Evolutionary conservation across 2,888 invertebrate genomes (phyloP).

Genomic region (Metellina segmentata): DNA sequence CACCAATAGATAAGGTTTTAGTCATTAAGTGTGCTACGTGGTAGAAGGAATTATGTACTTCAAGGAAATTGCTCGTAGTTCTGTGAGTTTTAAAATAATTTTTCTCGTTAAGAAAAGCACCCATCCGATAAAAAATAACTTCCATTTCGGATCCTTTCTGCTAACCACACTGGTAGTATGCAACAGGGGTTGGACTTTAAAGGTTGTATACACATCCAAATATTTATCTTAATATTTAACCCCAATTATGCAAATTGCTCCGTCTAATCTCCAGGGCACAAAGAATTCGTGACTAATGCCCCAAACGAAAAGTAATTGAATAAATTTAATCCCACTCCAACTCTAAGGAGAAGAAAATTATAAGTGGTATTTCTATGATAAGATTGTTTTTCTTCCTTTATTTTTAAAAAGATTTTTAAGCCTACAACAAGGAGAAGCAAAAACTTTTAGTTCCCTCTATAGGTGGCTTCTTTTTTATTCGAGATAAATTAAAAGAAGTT

Average conservation of each 20-base stretch:
- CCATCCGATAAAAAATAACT: too few relatives aligned
- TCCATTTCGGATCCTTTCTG: too few relatives aligned
- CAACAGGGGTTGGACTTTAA: not conserved
- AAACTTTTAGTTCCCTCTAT: too few relatives aligned
- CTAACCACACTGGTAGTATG: not conserved
- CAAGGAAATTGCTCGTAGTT: too few relatives aligned
- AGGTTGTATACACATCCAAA: not conserved
- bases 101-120: too few relatives aligned
- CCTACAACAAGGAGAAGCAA: not conserved
- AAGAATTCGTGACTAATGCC: conserved; percentile 1
- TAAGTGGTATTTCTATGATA: not conserved
- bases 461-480: not conserved
- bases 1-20: too few relatives aligned
- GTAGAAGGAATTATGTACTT: too few relatives aligned
- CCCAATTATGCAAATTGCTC: conserved; percentile 39
- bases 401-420: not conserved
- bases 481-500: not conserved
- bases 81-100: too few relatives aligned
- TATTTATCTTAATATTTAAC: conserved; percentile 46
- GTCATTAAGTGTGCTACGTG: too few relatives aligned
- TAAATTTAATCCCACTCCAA: conserved; percentile 13
- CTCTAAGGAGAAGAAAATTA: not conserved
- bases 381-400: not conserved
- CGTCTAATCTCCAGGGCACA: not conserved
- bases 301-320: not conserved